phyloP scores from a whole-genome alignment of 2,797 vertebrate genomes.

The Catostomus latipinnis region DNA sequence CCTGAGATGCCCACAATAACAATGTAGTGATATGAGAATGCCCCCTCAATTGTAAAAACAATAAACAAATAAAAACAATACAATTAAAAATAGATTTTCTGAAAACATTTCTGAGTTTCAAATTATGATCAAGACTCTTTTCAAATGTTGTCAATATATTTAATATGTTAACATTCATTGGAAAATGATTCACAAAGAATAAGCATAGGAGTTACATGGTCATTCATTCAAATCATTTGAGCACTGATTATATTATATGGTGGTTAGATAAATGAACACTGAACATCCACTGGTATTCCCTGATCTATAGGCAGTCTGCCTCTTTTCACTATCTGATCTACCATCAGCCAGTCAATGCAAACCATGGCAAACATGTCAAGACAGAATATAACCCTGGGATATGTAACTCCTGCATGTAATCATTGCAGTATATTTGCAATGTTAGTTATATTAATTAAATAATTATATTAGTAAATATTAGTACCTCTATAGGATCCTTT shows the following conservation, averaged over 20 bases:
- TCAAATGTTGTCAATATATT: background rate
- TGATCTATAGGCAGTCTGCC: background rate
- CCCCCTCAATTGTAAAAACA: background rate
- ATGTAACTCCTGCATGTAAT: slow-evolving; percentile 31
- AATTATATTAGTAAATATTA: no score
- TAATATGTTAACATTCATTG: background rate
- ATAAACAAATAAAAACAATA: background rate
- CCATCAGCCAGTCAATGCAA: background rate
- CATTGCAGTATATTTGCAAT: slow-evolving; percentile 7
- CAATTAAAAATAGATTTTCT: background rate
- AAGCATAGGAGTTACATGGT: background rate
- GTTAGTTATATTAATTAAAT: no score
- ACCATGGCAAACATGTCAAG: slow-evolving; percentile 24
- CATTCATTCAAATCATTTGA: background rate
- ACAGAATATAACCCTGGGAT: slow-evolving; percentile 20
- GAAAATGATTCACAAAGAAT: background rate
- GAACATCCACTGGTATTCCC: background rate
- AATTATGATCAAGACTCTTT: background rate
- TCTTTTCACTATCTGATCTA: background rate
- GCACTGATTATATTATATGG: background rate
- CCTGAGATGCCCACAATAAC: background rate
- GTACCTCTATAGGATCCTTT: background rate
- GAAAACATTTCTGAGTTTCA: background rate
- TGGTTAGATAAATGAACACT: no score
- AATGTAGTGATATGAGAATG: background rate